Evolutionary conservation across 2,888 invertebrate genomes (phyloP).

Genomic region (Ischnura elegans): DNA sequence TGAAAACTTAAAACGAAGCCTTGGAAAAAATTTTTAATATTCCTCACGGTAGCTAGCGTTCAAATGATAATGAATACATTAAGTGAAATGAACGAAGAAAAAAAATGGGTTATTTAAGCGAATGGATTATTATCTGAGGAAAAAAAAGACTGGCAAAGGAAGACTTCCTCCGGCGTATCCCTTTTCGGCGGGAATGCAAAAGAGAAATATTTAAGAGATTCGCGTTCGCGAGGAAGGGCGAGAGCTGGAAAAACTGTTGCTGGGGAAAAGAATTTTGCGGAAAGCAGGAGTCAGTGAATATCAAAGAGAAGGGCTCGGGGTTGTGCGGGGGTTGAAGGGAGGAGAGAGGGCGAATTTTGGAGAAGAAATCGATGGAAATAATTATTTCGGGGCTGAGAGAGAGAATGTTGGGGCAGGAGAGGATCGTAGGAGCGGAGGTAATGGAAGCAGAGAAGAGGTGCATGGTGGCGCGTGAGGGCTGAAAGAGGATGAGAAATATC

Average conservation of each 20-base stretch:
- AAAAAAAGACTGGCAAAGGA: neutral
- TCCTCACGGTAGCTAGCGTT: too few relatives aligned
- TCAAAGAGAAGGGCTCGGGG: neutral
- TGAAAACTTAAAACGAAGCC: too few relatives aligned
- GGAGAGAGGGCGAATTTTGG: neutral
- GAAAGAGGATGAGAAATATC: neutral
- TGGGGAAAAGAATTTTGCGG: neutral
- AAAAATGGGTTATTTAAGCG: neutral
- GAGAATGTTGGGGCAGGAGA: neutral
- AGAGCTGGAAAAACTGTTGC: neutral
- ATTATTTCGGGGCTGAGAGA: neutral
- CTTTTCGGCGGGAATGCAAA: neutral
- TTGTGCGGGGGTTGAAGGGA: neutral
- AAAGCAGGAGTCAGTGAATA: neutral
- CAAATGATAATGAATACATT: too few relatives aligned
- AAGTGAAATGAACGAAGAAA: neutral
- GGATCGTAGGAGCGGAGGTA: too few relatives aligned
- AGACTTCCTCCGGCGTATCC: neutral
- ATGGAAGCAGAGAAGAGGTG: too few relatives aligned
- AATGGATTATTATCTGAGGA: neutral
- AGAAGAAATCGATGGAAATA: neutral
- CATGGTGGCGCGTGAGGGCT: neutral
- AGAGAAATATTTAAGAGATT: conserved; percentile 14
- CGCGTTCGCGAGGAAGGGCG: neutral
- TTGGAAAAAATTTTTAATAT: too few relatives aligned